phyloP scores from a whole-genome alignment of 2,797 vertebrate genomes.

The Melanotaenia parkinsoni region DNA sequence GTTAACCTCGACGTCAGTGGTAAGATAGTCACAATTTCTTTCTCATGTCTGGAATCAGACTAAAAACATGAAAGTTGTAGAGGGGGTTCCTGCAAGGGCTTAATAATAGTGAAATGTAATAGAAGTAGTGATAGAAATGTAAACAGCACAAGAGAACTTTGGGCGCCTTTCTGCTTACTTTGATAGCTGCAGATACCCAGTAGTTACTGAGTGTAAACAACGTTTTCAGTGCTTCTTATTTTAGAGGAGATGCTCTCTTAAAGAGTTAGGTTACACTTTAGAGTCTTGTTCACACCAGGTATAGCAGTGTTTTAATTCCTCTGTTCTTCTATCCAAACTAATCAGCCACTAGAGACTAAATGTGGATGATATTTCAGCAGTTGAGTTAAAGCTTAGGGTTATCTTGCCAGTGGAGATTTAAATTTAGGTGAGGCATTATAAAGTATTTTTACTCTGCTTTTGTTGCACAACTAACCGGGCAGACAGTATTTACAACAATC shows the following conservation, averaged over 20 bases:
- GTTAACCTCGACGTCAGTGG: constrained; percentile 90
- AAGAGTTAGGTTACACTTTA: constrained; percentile 15
- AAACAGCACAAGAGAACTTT: constrained; percentile 44
- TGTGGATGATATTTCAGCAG: constrained; percentile 10
- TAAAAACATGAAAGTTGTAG: constrained; percentile 24
- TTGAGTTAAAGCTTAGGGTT: constrained; percentile 17
- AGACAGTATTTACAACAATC: constrained; percentile 15
- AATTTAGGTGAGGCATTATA: constrained; percentile 24
- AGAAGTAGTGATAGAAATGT: constrained; percentile 61
- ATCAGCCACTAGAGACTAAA: constrained; percentile 13
- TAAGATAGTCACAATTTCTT: constrained; percentile 73
- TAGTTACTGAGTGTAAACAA: constrained; percentile 60
- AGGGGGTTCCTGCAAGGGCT: constrained; percentile 28
- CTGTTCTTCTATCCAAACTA: constrained; percentile 22
- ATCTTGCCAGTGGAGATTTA: constrained; percentile 30
- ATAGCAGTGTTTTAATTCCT: constrained; percentile 25
- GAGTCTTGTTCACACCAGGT: constrained; percentile 14
- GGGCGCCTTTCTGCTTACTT: constrained; percentile 50
- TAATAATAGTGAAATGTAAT: constrained; percentile 60
- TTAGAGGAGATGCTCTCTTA: constrained; percentile 41
- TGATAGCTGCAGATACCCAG: constrained; percentile 56
- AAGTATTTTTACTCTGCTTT: constrained; percentile 16
- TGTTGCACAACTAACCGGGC: not conserved
- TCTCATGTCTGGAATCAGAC: constrained; percentile 20
- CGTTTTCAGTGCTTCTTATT: constrained; percentile 52